Percentiles rank a stretch among this genome's conserved stretches.
These are phyloP conservation scores for Lanius collurio DNA, from an alignment of 2,113 vertebrate species.

Conservation along the genomic window DNA sequence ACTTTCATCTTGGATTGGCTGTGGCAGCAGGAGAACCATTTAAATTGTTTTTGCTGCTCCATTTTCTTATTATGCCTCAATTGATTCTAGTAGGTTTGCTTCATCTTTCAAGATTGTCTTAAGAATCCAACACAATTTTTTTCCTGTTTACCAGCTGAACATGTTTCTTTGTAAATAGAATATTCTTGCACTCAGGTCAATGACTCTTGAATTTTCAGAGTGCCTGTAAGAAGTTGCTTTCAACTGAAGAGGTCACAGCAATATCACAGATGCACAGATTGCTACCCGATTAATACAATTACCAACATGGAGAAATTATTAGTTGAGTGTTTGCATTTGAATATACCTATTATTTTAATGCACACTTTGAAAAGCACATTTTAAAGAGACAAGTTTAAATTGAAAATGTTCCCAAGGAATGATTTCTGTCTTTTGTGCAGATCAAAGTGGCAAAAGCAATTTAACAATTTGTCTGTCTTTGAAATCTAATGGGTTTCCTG, in stretches of 20 bases:
- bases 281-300: constrained; percentile 61
- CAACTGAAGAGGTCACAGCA: constrained; percentile 46
- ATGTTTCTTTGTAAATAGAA: constrained; percentile 36
- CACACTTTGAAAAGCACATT: constrained; percentile 55
- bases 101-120: neutral
- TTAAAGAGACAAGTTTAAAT: constrained; percentile 43
- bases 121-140: neutral
- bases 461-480: constrained; percentile 63
- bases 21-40: neutral
- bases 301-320: constrained; percentile 46
- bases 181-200: constrained; percentile 30
- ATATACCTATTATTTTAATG: constrained; percentile 61
- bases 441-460: constrained; percentile 59
- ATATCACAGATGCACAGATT: constrained; percentile 38
- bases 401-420: constrained; percentile 48
- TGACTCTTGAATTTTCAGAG: constrained; percentile 50
- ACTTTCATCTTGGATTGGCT: neutral
- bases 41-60: neutral
- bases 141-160: constrained; percentile 22
- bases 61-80: constrained; percentile 10
- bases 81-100: neutral
- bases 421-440: constrained; percentile 50
- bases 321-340: constrained; percentile 47
- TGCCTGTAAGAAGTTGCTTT: constrained; percentile 48
- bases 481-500: constrained; percentile 64